Base-by-base conservation (phyloP, 2,797 vertebrate species). In the Hypotaenidia okinawae region DNA sequence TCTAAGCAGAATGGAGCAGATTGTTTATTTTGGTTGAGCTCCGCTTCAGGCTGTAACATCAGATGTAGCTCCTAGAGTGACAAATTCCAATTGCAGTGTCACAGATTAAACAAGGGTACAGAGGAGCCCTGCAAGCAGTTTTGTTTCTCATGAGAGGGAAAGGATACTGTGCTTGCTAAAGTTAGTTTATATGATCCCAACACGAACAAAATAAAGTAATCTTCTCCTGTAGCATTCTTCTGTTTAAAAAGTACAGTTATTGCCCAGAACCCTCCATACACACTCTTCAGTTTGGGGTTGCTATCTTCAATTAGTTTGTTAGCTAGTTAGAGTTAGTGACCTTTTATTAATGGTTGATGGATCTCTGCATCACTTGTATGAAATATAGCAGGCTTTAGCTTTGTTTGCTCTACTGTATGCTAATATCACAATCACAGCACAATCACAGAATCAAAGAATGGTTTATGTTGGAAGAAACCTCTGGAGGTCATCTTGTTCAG, bases 21-120 rank as follows among this genome's bases (percentile, higher is more conserved):
- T 97, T 98, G 98, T 98, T 98, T 98, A 98, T 98, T 98, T 97
- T 97, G 97, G 97, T 98, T 98, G 96, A 97, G 96, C 96, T 97
- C 92, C 0, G 94, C 98, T 98, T 95, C 96, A 84, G 98, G 98
- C 97, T 97, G 97, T 97, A 97, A 93, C 97, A 97, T 98, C 97
- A 98, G 97, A 98, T 98, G 97, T 95, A 97, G 94, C 97, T 98
- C 96, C 81, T 91, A 93, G 90, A 98, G 97, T 97, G 97, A 98
- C 97, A 97, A 96, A 97, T 97, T 98, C 97, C 95, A 88, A 93
- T 87, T 85, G 93, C 96, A 93, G 58, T 95, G 97, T 97, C 97
- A 96, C 97, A 95, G 95, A 97, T 96, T 95, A 97, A 98, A 97
- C 97, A 97, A 96, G 95, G 97, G 93, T 89, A 91, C 76, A 90